Conservation (phyloP, 2,888 invertebrate genomes). For the Archips crataeganus region DNA sequence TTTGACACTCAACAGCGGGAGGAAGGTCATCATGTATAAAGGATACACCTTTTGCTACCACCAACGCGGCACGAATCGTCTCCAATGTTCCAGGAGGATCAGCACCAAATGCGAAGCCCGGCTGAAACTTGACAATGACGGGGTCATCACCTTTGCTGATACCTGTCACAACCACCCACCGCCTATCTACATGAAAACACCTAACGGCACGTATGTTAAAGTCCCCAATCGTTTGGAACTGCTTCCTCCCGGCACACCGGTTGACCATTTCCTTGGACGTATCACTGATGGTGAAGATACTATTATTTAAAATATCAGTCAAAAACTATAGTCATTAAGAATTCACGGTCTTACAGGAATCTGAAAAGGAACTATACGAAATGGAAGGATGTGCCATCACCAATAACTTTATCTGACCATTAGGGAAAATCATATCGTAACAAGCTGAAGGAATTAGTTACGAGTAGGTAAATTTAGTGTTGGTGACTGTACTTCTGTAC, state of each 20-base stretch:
- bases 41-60: constrained; percentile 42
- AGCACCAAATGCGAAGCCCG: constrained; percentile 38
- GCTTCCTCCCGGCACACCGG: constrained; percentile 8
- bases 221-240: constrained; percentile 5
- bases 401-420: not conserved
- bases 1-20: constrained; percentile 24
- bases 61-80: constrained; percentile 28
- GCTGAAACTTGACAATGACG: constrained; percentile 36
- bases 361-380: not conserved
- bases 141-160: constrained; percentile 35
- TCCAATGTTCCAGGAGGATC: constrained; percentile 38
- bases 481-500: not conserved
- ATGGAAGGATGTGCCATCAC: not conserved
- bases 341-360: not conserved
- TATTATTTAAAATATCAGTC: constrained; percentile 10
- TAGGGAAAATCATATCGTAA: not conserved
- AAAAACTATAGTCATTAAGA: not conserved
- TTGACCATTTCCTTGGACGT: constrained; percentile 15
- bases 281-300: constrained; percentile 4
- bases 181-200: constrained; percentile 39
- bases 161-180: constrained; percentile 45
- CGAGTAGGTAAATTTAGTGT: not conserved
- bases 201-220: constrained; percentile 22
- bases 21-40: constrained; percentile 41
- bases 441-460: not conserved